Conservation (phyloP, 2,113 vertebrate species). For the Hippoglossus stenolepis region DNA sequence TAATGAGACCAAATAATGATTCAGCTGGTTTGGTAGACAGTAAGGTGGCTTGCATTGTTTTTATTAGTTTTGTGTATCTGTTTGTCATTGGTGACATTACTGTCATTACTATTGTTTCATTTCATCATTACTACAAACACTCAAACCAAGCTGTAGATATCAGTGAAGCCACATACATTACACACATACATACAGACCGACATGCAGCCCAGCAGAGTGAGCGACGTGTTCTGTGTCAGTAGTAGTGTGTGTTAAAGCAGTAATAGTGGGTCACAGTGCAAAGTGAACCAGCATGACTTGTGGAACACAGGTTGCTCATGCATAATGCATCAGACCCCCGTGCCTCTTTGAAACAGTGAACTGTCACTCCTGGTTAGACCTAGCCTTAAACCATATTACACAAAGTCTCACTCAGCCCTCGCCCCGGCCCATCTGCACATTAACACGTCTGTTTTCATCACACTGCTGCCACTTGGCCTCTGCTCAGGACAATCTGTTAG, state of each 20-base stretch:
- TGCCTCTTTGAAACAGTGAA: slow-evolving; percentile 61
- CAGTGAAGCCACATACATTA: not conserved
- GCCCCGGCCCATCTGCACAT: slow-evolving; percentile 46
- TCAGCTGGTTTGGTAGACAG: too few species aligned
- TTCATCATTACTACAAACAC: too few species aligned
- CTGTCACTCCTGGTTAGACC: slow-evolving; percentile 72
- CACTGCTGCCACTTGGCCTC: slow-evolving; percentile 16
- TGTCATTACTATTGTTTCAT: too few species aligned
- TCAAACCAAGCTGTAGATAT: not conserved
- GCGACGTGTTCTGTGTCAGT: slow-evolving; percentile 26
- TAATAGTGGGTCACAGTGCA: slow-evolving; percentile 9
- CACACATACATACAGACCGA: not conserved
- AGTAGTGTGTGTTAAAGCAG: not conserved
- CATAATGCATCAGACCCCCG: slow-evolving; percentile 66
- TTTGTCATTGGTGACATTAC: too few species aligned
- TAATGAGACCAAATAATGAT: too few species aligned
- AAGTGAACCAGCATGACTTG: slow-evolving; percentile 40
- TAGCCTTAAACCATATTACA: slow-evolving; percentile 10
- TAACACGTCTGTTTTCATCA: slow-evolving; percentile 69
- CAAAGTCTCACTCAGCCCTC: slow-evolving; percentile 13
- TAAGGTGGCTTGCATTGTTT: not conserved
- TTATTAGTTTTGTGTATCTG: not conserved
- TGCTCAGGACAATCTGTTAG: slow-evolving; percentile 18
- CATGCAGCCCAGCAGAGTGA: not conserved
- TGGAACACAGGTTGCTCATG: slow-evolving; percentile 48